Evolutionary conservation across 2,797 vertebrate species (phyloP).

Genomic region (Lindbergichthys nudifrons): DNA sequence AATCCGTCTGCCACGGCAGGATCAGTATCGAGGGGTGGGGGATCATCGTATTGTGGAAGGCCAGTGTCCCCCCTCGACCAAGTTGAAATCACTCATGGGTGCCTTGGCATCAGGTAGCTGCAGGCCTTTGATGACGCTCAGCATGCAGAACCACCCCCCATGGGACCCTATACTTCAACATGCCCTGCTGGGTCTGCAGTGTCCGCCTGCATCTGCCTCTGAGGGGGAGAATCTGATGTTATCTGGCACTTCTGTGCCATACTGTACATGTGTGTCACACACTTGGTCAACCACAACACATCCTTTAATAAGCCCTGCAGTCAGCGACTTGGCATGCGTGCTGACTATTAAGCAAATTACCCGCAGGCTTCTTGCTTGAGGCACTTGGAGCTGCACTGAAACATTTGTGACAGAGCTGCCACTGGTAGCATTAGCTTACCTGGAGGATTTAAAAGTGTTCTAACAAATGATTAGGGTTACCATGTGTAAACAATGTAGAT

Average conservation of each 20-base stretch:
- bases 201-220: conserved; percentile 45
- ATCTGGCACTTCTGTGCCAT: conserved; percentile 74
- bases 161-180: conserved; percentile 1
- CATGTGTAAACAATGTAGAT: not conserved
- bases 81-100: conserved; percentile 51
- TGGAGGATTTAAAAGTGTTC: not conserved
- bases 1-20: conserved; percentile 9
- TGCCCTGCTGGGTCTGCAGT: conserved; percentile 26
- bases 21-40: not conserved
- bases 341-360: conserved; percentile 44
- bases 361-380: conserved; percentile 27
- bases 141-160: conserved; percentile 14
- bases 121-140: conserved; percentile 38
- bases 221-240: conserved; percentile 52
- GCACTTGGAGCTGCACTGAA: conserved; percentile 1
- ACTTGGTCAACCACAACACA: conserved; percentile 42
- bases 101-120: conserved; percentile 55
- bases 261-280: conserved; percentile 36
- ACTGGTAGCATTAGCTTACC: not conserved
- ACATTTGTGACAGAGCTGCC: not conserved
- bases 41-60: conserved; percentile 12
- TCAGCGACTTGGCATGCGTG: conserved; percentile 34
- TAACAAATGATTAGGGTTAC: not conserved
- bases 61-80: conserved; percentile 21
- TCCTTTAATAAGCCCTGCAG: conserved; percentile 37